Percentiles rank a stretch among this genome's conserved stretches.
phyloP scores from a whole-genome alignment of 2,113 vertebrate genomes.

The Isichthys henryi region DNA sequence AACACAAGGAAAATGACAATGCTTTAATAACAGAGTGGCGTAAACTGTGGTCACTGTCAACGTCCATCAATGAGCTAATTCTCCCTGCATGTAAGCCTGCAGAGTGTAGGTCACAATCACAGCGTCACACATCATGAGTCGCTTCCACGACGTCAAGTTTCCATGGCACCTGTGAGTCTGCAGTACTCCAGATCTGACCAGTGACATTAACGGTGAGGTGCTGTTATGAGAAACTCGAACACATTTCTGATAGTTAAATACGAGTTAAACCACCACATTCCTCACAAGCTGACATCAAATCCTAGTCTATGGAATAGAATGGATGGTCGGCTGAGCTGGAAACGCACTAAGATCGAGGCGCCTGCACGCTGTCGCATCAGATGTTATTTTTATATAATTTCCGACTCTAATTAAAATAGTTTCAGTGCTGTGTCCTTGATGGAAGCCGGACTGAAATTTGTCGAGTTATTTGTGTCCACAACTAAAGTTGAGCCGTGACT shows the following conservation, averaged over 20 bases:
- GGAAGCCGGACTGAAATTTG: background rate
- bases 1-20: background rate
- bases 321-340: background rate
- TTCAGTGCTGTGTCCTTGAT: background rate
- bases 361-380: background rate
- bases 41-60: background rate
- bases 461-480: background rate
- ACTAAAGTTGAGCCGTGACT: background rate
- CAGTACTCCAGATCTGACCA: background rate
- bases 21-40: background rate
- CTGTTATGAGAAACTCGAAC: background rate
- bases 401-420: background rate
- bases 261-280: background rate
- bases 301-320: background rate
- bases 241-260: background rate
- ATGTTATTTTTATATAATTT: background rate
- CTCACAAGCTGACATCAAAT: background rate
- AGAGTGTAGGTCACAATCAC: background rate
- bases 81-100: background rate
- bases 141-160: background rate
- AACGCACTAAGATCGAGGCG: background rate
- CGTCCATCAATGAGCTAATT: background rate
- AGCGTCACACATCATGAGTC: background rate
- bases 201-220: background rate
- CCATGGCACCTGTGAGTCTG: background rate